Evolutionary conservation across 2,888 invertebrate species (phyloP).

Genomic region (Sphaeridia pumilis): DNA sequence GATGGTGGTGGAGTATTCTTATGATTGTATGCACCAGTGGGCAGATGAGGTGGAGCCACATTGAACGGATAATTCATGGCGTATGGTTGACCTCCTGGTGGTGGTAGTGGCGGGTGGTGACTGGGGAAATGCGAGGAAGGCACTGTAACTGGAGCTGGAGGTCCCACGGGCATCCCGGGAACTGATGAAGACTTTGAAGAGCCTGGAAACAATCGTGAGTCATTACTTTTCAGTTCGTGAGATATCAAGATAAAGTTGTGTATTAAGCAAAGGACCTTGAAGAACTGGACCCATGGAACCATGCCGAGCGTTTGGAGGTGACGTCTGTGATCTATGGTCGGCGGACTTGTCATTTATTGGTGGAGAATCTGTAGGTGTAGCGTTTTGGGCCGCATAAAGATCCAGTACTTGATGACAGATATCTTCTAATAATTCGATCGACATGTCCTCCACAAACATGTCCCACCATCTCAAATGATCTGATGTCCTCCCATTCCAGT

Average conservation of each 20-base stretch:
- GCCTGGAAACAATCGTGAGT: background rate
- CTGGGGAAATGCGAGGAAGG: constrained; percentile 5
- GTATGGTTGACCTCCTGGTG: constrained; percentile 4
- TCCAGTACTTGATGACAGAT: constrained; percentile 90
- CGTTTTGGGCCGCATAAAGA: constrained; percentile 62
- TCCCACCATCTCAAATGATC: constrained; percentile 93
- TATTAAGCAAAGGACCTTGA: background rate
- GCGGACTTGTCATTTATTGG: constrained; percentile 14
- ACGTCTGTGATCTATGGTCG: constrained; percentile 9
- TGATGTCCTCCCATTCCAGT: constrained; percentile 71
- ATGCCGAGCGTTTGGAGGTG: constrained; percentile 11
- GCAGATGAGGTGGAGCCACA: constrained; percentile 1
- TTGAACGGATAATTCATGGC: no score
- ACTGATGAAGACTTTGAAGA: constrained; percentile 13
- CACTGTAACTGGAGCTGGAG: constrained; percentile 9
- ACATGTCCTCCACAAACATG: constrained; percentile 89
- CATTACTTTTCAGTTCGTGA: background rate
- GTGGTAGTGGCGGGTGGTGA: constrained; percentile 4
- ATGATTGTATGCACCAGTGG: background rate
- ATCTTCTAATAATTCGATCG: constrained; percentile 84
- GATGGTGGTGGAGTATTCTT: constrained; percentile 6
- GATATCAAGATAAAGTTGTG: background rate
- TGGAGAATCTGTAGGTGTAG: constrained; percentile 45
- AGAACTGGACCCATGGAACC: no score
- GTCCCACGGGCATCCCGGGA: constrained; percentile 13